Evolutionary conservation across 2,888 invertebrate genomes (phyloP).

Genomic region (Aphelenchoides bicaudatus): DNA sequence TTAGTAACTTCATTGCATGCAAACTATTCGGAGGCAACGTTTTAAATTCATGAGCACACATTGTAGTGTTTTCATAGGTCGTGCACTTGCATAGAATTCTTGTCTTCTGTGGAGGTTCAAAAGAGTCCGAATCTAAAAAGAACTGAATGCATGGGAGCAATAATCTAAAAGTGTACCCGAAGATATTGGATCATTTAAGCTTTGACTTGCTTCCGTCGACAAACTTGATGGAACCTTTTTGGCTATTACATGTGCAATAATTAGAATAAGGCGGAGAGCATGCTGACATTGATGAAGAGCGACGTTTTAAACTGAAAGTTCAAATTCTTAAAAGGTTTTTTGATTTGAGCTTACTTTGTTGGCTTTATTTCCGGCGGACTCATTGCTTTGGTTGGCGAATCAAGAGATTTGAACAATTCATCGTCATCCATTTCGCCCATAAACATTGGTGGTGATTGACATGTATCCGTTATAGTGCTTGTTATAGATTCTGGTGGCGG

Average conservation of each 20-base stretch:
- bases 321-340: background rate
- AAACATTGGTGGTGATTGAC: background rate
- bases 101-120: too few relatives aligned
- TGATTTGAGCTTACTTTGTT: background rate
- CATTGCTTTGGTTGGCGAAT: background rate
- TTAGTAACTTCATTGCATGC: too few relatives aligned
- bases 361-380: background rate
- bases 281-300: slow-evolving; percentile 3
- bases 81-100: too few relatives aligned
- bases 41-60: too few relatives aligned
- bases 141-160: too few relatives aligned
- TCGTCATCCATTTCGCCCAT: background rate
- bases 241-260: background rate
- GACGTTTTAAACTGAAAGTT: too few relatives aligned
- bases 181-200: background rate
- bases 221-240: background rate
- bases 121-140: too few relatives aligned
- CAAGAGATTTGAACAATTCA: background rate
- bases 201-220: background rate
- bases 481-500: background rate
- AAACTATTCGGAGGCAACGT: too few relatives aligned
- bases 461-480: background rate
- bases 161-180: too few relatives aligned
- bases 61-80: too few relatives aligned
- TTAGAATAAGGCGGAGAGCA: background rate